Percentiles rank a stretch among this genome's conserved stretches.
Conservation (phyloP, 2,113 vertebrate species). For the Camelus bactrianus region DNA sequence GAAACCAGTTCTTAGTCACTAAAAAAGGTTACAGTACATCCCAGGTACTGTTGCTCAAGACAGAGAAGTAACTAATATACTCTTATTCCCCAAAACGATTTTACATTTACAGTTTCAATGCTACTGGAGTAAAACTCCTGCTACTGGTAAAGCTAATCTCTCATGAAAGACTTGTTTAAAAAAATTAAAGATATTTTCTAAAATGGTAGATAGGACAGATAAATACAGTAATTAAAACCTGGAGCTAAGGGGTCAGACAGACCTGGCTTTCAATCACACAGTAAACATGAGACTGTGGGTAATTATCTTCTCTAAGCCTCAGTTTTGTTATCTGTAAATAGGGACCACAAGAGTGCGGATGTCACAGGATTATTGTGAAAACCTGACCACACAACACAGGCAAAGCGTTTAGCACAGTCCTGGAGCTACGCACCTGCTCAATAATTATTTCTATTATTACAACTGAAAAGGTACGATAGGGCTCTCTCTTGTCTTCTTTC, state of each 20-base stretch:
- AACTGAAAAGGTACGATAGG: not conserved
- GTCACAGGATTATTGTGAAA: accelerated
- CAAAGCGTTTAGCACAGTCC: not conserved
- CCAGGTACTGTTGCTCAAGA: not conserved
- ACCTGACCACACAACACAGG: accelerated
- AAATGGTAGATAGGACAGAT: not conserved
- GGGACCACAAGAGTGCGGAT: not conserved
- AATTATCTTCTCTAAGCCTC: not conserved
- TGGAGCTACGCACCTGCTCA: not conserved
- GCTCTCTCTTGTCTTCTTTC: not conserved
- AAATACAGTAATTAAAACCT: not conserved
- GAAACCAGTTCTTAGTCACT: conserved; percentile 11
- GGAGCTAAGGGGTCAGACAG: not conserved
- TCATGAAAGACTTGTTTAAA: not conserved
- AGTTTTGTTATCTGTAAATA: not conserved
- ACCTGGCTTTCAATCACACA: not conserved
- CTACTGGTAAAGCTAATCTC: not conserved
- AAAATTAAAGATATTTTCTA: not conserved
- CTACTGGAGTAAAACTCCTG: conserved; percentile 6
- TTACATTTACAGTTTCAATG: not conserved
- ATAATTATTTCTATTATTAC: not conserved
- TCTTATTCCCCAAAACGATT: conserved; percentile 39
- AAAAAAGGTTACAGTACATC: not conserved
- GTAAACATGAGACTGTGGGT: not conserved
- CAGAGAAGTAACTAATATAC: not conserved